A percentile compares a stretch with the other conserved stretches of the same genome.
These are phyloP conservation scores for Cyclura pinguis DNA, from an alignment of 2,797 vertebrate genomes.

Conservation along the genomic window DNA sequence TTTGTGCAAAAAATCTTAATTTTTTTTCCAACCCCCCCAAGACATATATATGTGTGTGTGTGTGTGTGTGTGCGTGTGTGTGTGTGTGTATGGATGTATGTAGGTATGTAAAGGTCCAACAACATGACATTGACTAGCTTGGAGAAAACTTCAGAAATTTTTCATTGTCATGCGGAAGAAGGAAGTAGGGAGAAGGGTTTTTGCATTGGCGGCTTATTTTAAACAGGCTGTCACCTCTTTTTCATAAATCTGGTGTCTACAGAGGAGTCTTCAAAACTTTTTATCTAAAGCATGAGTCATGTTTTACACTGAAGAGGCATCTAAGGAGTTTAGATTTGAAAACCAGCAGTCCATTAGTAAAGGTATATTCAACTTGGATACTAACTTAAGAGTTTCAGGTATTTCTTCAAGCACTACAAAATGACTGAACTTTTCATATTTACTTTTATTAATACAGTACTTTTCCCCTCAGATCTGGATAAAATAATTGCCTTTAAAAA, in stretches of 20 bases:
- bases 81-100: too few relatives aligned
- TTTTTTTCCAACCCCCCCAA: too few relatives aligned
- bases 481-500: slow-evolving; percentile 17
- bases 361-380: neutral
- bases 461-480: neutral
- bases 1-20: too few relatives aligned
- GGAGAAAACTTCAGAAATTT: too few relatives aligned
- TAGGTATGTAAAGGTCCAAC: too few relatives aligned
- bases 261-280: neutral
- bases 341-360: neutral
- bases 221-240: neutral
- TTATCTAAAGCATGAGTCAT: neutral
- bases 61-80: too few relatives aligned
- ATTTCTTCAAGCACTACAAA: neutral
- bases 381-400: neutral
- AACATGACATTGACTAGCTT: too few relatives aligned
- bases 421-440: slow-evolving; percentile 26
- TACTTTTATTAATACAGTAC: neutral
- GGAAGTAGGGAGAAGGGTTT: too few relatives aligned
- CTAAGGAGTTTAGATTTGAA: neutral
- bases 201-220: neutral
- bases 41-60: too few relatives aligned
- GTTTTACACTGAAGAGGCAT: neutral
- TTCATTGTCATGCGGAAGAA: too few relatives aligned
- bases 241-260: neutral